Base-by-base conservation (phyloP, 92 coral and sea anemone genomes). In the Porites cylindrica region DNA sequence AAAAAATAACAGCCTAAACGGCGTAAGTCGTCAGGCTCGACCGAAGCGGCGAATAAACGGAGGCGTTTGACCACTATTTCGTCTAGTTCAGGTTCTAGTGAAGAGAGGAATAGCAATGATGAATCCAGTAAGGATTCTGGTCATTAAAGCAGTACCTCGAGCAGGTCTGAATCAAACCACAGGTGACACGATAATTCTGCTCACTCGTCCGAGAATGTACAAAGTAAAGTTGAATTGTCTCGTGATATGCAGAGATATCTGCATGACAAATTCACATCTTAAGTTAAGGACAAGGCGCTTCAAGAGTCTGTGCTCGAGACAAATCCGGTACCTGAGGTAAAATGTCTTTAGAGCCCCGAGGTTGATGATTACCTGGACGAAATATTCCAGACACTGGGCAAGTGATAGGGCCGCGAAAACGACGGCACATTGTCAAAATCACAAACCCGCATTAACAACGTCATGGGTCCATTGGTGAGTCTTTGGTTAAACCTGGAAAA, bases 401-500 rank as follows among this genome's bases (percentile, higher is more conserved):
- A 80, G 65, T 60, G 87, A 10, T 67, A 67, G 51, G 80, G 80
- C 75, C 79, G 79, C n/a, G 75, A 79, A 59, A 38, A 51, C 50
- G 91, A 87, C 80, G 32, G 52, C 64, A 18, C 24, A 6, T 38
- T 87, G 20, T 51, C 91, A 12, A 79, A 74, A 53, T 7, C 75
- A 1, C 87, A 87, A 38, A 17, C 91, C 12, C 87, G 87, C 4
- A 20, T 87, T 56, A 24, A 13, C 26, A 80, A 87, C 43, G 87
- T 87, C 8, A 87, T 87, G 91, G 91, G 91, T 19, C 87, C 91
- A 58, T 71, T 86, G 17, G 91, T 86, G 19, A 80, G 76, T 8
- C 21, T 87, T 14, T 87, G 87, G 86, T 59, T 80, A 14, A 87
- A 38, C 70, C 74, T 80, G 11, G 91, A 80, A 47, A 10, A 80